A percentile compares a stretch with the other conserved stretches of the same genome.
phyloP scores from a whole-genome alignment of 1,140 invertebrate genomes.

The Pantala flavescens region DNA sequence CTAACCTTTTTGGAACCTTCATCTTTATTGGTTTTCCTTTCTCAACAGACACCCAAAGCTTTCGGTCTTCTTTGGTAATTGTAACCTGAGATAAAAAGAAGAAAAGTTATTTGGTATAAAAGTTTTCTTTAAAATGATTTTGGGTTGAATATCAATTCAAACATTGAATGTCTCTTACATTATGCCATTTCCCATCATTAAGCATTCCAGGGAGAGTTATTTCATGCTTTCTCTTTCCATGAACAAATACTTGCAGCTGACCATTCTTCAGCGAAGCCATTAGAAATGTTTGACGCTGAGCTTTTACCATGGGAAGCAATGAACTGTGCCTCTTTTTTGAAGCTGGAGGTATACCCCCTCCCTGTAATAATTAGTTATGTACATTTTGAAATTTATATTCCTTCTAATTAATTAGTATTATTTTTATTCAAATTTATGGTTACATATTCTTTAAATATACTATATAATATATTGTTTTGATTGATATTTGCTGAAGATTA shows the following conservation, averaged over 20 bases:
- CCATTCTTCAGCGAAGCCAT: slow-evolving; percentile 61
- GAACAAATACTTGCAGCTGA: slow-evolving; percentile 53
- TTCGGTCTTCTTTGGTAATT: slow-evolving; percentile 48
- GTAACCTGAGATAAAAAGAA: slow-evolving; percentile 34
- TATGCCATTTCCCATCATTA: slow-evolving; percentile 79
- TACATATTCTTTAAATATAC: no score
- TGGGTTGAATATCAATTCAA: neutral
- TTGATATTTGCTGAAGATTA: no score
- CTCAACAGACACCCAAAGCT: slow-evolving; percentile 58
- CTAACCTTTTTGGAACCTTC: slow-evolving; percentile 56
- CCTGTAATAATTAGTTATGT: neutral
- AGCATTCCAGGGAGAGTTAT: slow-evolving; percentile 48
- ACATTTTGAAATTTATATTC: no score
- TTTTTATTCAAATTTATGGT: no score
- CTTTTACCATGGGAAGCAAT: slow-evolving; percentile 1
- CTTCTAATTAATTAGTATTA: no score
- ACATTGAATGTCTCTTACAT: slow-evolving; percentile 32
- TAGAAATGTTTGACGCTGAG: slow-evolving; percentile 54
- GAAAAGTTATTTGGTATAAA: slow-evolving; percentile 11
- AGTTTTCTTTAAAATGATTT: slow-evolving; percentile 4
- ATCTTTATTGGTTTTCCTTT: slow-evolving; percentile 45
- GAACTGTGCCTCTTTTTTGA: slow-evolving; percentile 1
- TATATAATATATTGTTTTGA: no score
- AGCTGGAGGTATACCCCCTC: neutral
- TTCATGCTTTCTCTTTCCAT: slow-evolving; percentile 52